These are phyloP conservation scores for Trichomycterus rosablanca DNA, from an alignment of 2,113 vertebrate genomes.

Conservation along the genomic window DNA sequence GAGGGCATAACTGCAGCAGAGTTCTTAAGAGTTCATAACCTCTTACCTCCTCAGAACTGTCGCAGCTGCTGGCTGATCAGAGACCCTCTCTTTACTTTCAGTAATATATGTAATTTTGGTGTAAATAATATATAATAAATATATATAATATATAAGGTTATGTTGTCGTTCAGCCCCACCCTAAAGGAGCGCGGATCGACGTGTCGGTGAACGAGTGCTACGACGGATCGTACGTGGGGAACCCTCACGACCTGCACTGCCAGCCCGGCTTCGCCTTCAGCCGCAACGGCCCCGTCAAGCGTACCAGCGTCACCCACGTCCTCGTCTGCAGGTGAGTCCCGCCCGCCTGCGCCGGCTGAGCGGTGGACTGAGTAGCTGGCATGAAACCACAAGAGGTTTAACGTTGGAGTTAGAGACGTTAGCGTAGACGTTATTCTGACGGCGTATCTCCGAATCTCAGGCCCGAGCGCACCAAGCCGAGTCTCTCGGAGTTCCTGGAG, in stretches of 20 bases:
- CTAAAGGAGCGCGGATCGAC: conserved; percentile 97
- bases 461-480: conserved; percentile 82
- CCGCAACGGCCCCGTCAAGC: conserved; percentile 94
- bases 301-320: conserved; percentile 93
- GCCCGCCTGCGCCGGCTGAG: no score
- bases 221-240: conserved; percentile 97
- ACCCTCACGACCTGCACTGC: conserved; percentile 98
- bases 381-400: no score
- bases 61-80: no score
- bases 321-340: conserved; percentile 92
- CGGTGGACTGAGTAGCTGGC: no score
- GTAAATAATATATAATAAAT: no score
- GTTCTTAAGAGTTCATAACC: no score
- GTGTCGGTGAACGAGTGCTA: conserved; percentile 99
- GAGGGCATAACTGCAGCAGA: no score
- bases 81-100: no score
- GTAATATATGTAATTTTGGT: no score
- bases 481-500: conserved; percentile 84
- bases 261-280: conserved; percentile 98
- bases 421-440: not conserved
- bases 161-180: conserved; percentile 84
- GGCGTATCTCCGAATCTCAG: conserved; percentile 53
- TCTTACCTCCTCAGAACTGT: no score
- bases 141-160: no score
- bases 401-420: not conserved